Percentiles rank a stretch among this genome's conserved stretches.
phyloP scores from a whole-genome alignment of 2,888 invertebrate genomes.

The Maniola hyperantus region DNA sequence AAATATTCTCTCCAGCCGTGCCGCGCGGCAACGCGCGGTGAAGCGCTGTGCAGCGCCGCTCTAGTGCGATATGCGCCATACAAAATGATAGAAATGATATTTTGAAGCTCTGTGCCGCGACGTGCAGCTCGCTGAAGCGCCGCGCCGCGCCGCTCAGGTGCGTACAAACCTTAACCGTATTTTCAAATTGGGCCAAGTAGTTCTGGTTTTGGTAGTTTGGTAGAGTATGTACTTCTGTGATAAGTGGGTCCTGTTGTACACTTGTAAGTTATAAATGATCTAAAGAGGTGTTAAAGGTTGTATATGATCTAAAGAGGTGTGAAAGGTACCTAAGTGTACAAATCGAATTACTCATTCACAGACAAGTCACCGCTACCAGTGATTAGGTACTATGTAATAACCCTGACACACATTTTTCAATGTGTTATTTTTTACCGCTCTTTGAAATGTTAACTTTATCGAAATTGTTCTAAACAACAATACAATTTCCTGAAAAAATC shows the following conservation, averaged over 20 bases:
- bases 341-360: slow-evolving; percentile 9
- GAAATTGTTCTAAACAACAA: not conserved
- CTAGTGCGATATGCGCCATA: too few species aligned
- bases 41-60: too few species aligned
- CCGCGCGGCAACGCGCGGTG: too few species aligned
- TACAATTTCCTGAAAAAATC: not conserved
- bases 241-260: not conserved
- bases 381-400: slow-evolving; percentile 4
- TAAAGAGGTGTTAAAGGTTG: not conserved
- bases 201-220: not conserved
- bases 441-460: not conserved
- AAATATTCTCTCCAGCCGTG: too few species aligned
- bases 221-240: not conserved
- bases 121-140: too few species aligned
- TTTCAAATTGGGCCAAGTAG: not conserved
- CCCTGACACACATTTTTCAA: slow-evolving; percentile 12
- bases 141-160: too few species aligned
- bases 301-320: not conserved
- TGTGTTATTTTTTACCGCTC: not conserved
- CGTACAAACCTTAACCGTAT: too few species aligned
- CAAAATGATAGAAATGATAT: too few species aligned
- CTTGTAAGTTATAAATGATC: not conserved
- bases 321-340: not conserved
- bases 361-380: not conserved
- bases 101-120: too few species aligned